Evolutionary conservation across 2,797 vertebrate species (phyloP).

Genomic region (Danio tinwini): DNA sequence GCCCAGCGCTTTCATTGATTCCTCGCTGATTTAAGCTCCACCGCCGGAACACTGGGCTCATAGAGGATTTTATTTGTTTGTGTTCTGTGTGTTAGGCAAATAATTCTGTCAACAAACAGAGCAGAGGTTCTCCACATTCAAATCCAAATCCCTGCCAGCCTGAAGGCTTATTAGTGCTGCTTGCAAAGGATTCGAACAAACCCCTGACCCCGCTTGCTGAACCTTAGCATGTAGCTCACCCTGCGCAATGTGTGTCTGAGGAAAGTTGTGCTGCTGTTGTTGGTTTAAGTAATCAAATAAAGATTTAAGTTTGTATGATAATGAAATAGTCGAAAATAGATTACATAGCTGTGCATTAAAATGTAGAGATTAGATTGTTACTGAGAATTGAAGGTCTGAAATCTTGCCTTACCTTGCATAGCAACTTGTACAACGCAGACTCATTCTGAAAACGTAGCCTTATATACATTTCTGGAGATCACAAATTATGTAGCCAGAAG

Average conservation of each 20-base stretch:
- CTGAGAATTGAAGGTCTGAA: not conserved
- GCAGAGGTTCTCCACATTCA: conserved; percentile 34
- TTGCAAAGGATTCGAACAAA: conserved; percentile 15
- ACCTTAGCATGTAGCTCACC: not conserved
- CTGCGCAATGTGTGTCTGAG: not conserved
- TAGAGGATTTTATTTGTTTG: conserved; percentile 53
- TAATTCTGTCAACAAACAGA: conserved; percentile 43
- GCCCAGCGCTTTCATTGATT: conserved; percentile 36
- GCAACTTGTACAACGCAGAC: too few relatives aligned
- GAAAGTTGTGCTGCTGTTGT: not conserved
- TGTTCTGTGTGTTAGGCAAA: conserved; percentile 33
- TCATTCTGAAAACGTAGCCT: too few relatives aligned
- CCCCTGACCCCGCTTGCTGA: not conserved
- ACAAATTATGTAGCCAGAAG: too few relatives aligned
- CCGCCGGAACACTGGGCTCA: conserved; percentile 24
- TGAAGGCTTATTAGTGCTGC: not conserved
- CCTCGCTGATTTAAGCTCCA: conserved; percentile 27
- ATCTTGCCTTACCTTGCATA: too few relatives aligned
- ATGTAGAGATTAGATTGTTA: not conserved
- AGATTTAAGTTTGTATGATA: not conserved
- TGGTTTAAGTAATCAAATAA: not conserved
- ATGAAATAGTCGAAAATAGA: not conserved
- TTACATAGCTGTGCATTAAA: not conserved
- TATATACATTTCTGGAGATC: too few relatives aligned
- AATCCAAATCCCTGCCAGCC: conserved; percentile 24